A percentile compares a stretch with the other conserved stretches of the same genome.
Conservation (phyloP, 2,888 invertebrate species). For the Gastracanthus pulcherrimus region DNA sequence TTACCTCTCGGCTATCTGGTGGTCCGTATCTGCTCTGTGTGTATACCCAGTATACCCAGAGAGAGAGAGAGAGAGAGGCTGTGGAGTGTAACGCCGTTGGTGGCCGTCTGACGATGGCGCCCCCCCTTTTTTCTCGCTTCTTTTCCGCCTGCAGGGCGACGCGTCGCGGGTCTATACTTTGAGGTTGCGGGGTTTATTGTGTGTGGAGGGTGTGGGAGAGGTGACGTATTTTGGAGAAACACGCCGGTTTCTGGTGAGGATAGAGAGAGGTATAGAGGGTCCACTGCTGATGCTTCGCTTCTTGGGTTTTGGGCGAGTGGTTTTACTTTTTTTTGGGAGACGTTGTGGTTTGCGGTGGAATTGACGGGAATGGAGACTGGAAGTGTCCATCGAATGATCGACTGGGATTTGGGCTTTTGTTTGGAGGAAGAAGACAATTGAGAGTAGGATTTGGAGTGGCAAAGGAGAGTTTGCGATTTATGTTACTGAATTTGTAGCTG, state of each 20-base stretch:
- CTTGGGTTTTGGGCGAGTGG: background rate
- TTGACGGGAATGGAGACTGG: background rate
- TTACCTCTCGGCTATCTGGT: conserved; percentile 66
- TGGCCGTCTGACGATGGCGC: conserved; percentile 65
- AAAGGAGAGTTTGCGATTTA: no score
- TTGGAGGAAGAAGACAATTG: no score
- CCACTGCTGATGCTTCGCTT: no score
- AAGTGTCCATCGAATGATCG: background rate
- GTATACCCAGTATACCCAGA: background rate
- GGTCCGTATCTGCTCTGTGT: conserved; percentile 65
- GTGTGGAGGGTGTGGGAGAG: no score
- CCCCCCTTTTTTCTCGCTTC: conserved; percentile 54
- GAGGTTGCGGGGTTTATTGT: no score
- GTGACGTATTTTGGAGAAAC: conserved; percentile 3
- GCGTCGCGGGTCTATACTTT: background rate
- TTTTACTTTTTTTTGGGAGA: background rate
- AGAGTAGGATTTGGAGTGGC: no score
- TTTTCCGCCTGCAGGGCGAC: conserved; percentile 10
- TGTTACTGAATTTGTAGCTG: no score
- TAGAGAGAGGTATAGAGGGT: background rate
- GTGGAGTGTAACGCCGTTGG: conserved; percentile 63
- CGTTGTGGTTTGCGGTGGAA: background rate
- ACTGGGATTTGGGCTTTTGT: no score
- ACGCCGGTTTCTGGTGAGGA: background rate
- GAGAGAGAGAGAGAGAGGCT: background rate